These are phyloP conservation scores for Metellina segmentata DNA, from an alignment of 2,888 invertebrate genomes.

Conservation along the genomic window DNA sequence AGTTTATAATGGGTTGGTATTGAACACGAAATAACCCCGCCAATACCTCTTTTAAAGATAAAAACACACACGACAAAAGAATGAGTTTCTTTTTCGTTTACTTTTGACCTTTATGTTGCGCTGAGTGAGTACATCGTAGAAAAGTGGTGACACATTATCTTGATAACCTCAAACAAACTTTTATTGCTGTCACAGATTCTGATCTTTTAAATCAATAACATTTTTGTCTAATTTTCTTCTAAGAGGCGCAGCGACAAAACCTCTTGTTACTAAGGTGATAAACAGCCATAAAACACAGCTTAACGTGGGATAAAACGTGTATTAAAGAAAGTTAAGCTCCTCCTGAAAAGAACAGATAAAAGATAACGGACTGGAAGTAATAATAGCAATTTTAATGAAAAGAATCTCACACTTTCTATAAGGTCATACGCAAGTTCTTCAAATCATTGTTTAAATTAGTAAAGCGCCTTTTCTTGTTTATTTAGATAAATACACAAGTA, in stretches of 20 bases:
- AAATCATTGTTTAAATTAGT: too few species aligned
- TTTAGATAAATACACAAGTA: too few species aligned
- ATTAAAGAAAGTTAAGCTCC: background rate
- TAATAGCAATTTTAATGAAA: too few species aligned
- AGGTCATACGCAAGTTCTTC: too few species aligned
- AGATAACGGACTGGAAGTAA: background rate
- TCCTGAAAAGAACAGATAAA: background rate
- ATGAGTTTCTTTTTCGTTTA: background rate
- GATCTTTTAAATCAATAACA: conserved; percentile 7
- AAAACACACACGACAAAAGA: background rate
- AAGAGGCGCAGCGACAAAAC: background rate
- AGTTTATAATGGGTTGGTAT: too few species aligned
- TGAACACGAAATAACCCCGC: too few species aligned
- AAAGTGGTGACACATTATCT: background rate
- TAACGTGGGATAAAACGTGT: background rate
- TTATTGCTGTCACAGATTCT: background rate
- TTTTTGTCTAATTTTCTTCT: background rate
- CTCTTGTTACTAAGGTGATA: background rate
- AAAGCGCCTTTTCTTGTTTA: too few species aligned
- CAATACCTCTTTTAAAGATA: too few species aligned
- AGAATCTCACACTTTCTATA: too few species aligned
- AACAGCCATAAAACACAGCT: background rate
- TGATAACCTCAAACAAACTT: background rate
- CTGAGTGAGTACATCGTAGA: background rate
- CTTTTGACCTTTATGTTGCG: background rate